Evolutionary conservation across 1,140 invertebrate genomes (phyloP).

Genomic region (Cydia splendana): DNA sequence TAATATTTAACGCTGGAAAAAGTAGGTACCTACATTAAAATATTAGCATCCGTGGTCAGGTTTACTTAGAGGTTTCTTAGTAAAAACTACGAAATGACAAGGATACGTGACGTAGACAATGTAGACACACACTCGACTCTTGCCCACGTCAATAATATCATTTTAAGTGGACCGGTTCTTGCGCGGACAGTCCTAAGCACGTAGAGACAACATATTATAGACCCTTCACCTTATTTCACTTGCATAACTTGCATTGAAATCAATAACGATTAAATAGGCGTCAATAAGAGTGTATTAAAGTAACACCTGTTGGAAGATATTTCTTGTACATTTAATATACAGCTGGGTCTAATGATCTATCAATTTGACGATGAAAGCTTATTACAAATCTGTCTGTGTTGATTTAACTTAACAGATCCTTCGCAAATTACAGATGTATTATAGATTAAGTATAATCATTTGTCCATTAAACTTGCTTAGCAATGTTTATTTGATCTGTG

Average conservation of each 20-base stretch:
- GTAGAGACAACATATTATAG: conserved; percentile 62
- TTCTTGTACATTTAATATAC: not conserved
- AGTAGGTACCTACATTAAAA: not conserved
- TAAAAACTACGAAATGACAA: conserved; percentile 47
- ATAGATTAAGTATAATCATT: conserved; percentile 18
- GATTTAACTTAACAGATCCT: not conserved
- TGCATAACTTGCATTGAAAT: conserved; percentile 12
- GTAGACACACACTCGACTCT: conserved; percentile 38
- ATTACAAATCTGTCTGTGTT: not conserved
- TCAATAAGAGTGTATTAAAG: not conserved
- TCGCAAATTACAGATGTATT: conserved; percentile 8
- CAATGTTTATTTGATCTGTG: conserved; percentile 12
- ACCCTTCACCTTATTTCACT: conserved; percentile 44
- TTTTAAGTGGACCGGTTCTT: conserved; percentile 69
- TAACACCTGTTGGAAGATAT: not conserved
- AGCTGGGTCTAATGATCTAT: not conserved
- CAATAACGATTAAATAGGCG: not conserved
- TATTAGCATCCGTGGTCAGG: conserved; percentile 7
- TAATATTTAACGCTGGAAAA: not conserved
- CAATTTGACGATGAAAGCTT: not conserved
- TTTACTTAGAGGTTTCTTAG: conserved; percentile 40
- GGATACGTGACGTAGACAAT: conserved; percentile 36
- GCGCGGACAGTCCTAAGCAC: conserved; percentile 52
- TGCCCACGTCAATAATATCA: conserved; percentile 64
- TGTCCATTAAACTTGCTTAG: not conserved